Evolutionary conservation across 2,888 invertebrate species (phyloP).

Genomic region (Lottia scabra): DNA sequence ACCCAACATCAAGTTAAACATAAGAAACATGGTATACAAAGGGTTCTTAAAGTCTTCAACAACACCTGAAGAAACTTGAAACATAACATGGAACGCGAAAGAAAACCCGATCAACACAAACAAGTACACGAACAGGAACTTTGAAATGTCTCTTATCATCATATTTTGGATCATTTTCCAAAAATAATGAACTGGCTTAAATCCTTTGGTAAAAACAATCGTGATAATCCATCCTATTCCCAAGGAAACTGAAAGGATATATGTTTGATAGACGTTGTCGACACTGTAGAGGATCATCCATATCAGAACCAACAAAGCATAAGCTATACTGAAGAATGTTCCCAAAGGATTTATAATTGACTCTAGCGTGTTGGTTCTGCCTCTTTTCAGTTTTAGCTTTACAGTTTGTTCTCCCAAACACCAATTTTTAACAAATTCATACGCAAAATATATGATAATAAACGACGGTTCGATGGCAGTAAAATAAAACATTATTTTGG

Average conservation of each 20-base stretch:
- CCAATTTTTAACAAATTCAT: slow-evolving; percentile 21
- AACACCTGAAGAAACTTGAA: slow-evolving; percentile 47
- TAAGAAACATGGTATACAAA: slow-evolving; percentile 55
- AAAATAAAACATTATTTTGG: slow-evolving; percentile 40
- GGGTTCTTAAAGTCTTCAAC: slow-evolving; percentile 42
- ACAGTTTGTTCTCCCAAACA: slow-evolving; percentile 26
- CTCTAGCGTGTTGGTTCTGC: background rate
- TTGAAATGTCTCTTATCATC: slow-evolving; percentile 59
- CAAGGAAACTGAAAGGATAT: slow-evolving; percentile 56
- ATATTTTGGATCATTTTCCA: slow-evolving; percentile 64
- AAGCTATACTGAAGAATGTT: slow-evolving; percentile 37
- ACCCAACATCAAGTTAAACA: slow-evolving; percentile 66
- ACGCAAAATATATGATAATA: slow-evolving; percentile 42
- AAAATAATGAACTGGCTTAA: slow-evolving; percentile 63
- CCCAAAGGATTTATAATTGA: slow-evolving; percentile 24
- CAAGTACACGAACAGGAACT: slow-evolving; percentile 62
- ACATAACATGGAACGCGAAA: slow-evolving; percentile 60
- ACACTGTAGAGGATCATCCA: slow-evolving; percentile 54
- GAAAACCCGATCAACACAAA: slow-evolving; percentile 64
- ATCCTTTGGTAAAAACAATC: slow-evolving; percentile 64
- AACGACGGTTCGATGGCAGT: slow-evolving; percentile 48
- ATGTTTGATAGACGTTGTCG: slow-evolving; percentile 47
- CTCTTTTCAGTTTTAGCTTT: slow-evolving; percentile 8
- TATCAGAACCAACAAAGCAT: slow-evolving; percentile 44
- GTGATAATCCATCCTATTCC: slow-evolving; percentile 64